Base-by-base conservation (phyloP, 2,888 invertebrate genomes). In the Aporophyla nigra region DNA sequence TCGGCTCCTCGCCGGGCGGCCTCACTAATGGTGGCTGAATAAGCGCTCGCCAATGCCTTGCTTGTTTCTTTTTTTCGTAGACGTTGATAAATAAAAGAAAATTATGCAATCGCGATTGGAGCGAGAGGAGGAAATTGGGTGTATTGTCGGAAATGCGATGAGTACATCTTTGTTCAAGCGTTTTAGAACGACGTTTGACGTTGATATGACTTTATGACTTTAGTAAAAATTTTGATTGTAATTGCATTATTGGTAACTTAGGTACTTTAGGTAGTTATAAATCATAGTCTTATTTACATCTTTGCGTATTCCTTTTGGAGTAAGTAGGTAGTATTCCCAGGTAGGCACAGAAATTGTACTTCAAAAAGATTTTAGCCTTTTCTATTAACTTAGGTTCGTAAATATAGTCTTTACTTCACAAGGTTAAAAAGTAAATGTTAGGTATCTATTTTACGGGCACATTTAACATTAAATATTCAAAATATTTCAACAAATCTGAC, bases 11-110 rank as follows among this genome's bases (percentile, higher is more conserved):
- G 88, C 81, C 83, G 82, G 84, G 88, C 87, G 88, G 81, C 76
- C 76, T 76, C 84, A 78, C 89, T 91, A 91, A 91, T 91, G 91
- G 91, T 82, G 85, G 90, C 90, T 91, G 91, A 91, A 91, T 91
- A 90, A 91, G 89, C 91, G 85, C 79, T 92, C 86, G 87, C 88
- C 89, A 83, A 70, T 86, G 87, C 78, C 84, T 88, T 86, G 85
- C 83, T 90, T 92, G 92, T 90, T 89, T 91, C 90, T 91, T 88
- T 90, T 89, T 89, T 87, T 71, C 77, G 78, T 84, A 88, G 87
- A 87, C 88, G 85, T 80, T 81, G 87, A 85, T 87, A 89, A 91
- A 91, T 91, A 91, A 91, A 91, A 89, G 87, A 89, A 87, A 90
- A 90, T 91, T 90, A 91, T 91, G 89, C 90, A 91, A 90, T 88